phyloP scores from a whole-genome alignment of 1,140 invertebrate species.

The Aphelenchoides fujianensis region DNA sequence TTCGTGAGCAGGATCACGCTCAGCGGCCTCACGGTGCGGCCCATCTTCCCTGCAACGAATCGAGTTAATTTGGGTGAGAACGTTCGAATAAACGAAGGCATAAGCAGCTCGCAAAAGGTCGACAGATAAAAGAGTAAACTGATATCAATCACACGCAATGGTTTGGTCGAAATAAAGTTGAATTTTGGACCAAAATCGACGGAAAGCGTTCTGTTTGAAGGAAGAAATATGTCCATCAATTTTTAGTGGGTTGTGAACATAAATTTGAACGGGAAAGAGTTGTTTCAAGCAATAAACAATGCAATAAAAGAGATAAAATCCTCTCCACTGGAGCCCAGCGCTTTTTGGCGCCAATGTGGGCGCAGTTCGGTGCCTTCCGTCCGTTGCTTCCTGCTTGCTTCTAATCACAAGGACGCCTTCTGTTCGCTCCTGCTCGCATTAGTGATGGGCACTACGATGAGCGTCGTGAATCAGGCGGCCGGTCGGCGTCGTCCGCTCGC shows the following conservation, averaged over 20 bases:
- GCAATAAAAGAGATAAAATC: no score
- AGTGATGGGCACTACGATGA: background rate
- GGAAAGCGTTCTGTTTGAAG: no score
- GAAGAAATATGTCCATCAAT: no score
- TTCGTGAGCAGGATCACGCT: slow-evolving; percentile 63
- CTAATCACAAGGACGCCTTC: background rate
- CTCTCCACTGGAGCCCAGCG: no score
- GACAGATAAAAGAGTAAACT: background rate
- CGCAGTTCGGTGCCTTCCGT: background rate
- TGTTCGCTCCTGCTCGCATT: background rate
- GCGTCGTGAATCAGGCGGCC: background rate
- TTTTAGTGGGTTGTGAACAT: no score
- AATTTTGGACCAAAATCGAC: no score
- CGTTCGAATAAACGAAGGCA: background rate
- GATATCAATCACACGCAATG: background rate
- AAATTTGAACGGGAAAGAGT: no score
- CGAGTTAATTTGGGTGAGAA: background rate
- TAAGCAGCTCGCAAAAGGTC: background rate
- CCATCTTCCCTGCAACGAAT: background rate
- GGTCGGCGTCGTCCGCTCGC: background rate
- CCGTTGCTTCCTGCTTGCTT: background rate
- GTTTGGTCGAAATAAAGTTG: no score
- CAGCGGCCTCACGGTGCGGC: slow-evolving; percentile 43
- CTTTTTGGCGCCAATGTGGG: no score
- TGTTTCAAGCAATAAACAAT: no score